Percentiles rank a stretch among this genome's conserved stretches.
Evolutionary conservation across 2,113 vertebrate species (phyloP).

Genomic region (Hyperoodon ampullatus): DNA sequence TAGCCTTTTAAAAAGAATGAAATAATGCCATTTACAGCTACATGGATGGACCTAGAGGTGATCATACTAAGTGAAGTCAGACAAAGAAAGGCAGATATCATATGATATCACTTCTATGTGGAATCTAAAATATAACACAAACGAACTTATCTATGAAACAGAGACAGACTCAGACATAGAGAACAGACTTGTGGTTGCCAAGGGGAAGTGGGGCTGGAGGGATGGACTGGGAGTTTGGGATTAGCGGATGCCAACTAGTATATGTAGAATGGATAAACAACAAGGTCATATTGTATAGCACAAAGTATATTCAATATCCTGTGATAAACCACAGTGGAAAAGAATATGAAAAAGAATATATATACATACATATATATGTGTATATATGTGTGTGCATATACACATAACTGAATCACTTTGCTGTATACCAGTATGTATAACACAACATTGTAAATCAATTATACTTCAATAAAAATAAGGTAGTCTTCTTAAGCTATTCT

Average conservation of each 20-base stretch:
- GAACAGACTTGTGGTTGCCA: neutral
- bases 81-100: neutral
- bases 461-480: too few species aligned
- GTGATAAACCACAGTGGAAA: too few species aligned
- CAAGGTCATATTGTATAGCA: neutral
- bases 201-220: accelerated
- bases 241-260: neutral
- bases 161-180: neutral
- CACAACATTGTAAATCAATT: too few species aligned
- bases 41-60: neutral
- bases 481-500: neutral
- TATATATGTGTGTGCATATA: too few species aligned
- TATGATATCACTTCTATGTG: neutral
- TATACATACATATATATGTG: too few species aligned
- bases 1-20: neutral
- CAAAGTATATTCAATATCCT: neutral
- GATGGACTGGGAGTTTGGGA: neutral
- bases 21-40: neutral
- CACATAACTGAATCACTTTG: too few species aligned
- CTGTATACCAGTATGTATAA: too few species aligned
- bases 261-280: neutral
- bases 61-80: neutral
- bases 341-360: too few species aligned
- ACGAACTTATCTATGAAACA: neutral
- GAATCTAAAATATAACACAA: neutral